Conservation (phyloP, 2,888 invertebrate genomes). For the Dynastes hyllus region DNA sequence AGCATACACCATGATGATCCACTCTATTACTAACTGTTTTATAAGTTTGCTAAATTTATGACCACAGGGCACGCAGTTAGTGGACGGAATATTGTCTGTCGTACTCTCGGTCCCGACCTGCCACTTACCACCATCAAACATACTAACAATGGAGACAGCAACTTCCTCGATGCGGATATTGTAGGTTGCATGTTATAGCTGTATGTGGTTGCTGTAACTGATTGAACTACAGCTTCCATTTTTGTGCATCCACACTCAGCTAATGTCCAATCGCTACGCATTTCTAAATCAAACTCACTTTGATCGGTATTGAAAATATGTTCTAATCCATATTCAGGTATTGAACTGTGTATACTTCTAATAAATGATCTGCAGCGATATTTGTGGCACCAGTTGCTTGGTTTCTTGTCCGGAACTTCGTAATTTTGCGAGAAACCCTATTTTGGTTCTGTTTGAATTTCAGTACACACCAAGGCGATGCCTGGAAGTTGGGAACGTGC, state of each 20-base stretch:
- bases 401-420: too few relatives aligned
- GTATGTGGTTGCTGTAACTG: not conserved
- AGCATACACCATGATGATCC: not conserved
- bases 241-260: not conserved
- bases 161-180: not conserved
- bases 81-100: not conserved
- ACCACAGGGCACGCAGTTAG: not conserved
- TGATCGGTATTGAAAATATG: not conserved
- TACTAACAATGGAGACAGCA: constrained; percentile 3
- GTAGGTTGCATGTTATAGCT: constrained; percentile 1
- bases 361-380: too few relatives aligned
- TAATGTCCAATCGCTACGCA: not conserved
- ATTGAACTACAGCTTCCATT: not conserved
- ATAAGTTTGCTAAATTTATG: not conserved
- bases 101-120: not conserved
- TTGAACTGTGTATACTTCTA: not conserved
- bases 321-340: not conserved
- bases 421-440: too few relatives aligned
- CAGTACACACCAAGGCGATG: too few relatives aligned
- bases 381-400: too few relatives aligned
- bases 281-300: not conserved
- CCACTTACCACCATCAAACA: not conserved
- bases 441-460: too few relatives aligned
- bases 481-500: too few relatives aligned
- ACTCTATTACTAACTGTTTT: constrained; percentile 6